These are phyloP conservation scores for Oscheius myriophilus DNA, from an alignment of 2,888 invertebrate species.

Conservation along the genomic window DNA sequence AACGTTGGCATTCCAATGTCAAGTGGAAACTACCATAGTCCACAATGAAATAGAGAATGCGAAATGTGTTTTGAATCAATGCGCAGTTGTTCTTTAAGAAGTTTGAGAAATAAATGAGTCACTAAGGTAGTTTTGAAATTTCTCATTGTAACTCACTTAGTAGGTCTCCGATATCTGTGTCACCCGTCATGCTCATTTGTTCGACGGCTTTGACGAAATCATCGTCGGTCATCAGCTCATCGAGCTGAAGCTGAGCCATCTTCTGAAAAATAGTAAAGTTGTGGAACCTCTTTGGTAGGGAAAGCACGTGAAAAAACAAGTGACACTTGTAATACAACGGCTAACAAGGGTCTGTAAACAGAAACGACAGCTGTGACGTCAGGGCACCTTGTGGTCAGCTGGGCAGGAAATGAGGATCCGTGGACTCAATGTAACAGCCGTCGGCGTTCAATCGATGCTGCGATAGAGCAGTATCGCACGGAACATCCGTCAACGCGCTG, in stretches of 20 bases:
- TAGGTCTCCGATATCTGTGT: slow-evolving; percentile 63
- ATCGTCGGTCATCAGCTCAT: slow-evolving; percentile 37
- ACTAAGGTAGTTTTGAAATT: background rate
- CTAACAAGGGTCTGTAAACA: no score
- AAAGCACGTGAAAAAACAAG: background rate
- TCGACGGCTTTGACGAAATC: slow-evolving; percentile 60
- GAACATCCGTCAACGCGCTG: slow-evolving; percentile 19
- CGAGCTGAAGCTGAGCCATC: slow-evolving; percentile 18
- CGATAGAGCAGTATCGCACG: slow-evolving; percentile 2
- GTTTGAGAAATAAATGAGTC: slow-evolving; percentile 2
- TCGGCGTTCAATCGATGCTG: slow-evolving; percentile 22
- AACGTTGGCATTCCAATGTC: no score
- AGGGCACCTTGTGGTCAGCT: slow-evolving; percentile 6
- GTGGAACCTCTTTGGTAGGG: background rate
- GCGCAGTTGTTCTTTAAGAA: no score
- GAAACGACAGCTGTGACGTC: background rate
- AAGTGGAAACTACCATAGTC: no score
- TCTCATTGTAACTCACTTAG: slow-evolving; percentile 49
- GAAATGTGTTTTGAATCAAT: no score
- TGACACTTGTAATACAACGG: background rate
- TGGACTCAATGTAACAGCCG: slow-evolving; percentile 18
- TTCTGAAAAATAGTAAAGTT: no score
- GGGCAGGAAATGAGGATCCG: background rate
- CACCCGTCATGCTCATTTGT: slow-evolving; percentile 48
- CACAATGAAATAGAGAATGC: no score